Conservation (phyloP, 2,888 invertebrate genomes). For the Oasisia sp. region DNA sequence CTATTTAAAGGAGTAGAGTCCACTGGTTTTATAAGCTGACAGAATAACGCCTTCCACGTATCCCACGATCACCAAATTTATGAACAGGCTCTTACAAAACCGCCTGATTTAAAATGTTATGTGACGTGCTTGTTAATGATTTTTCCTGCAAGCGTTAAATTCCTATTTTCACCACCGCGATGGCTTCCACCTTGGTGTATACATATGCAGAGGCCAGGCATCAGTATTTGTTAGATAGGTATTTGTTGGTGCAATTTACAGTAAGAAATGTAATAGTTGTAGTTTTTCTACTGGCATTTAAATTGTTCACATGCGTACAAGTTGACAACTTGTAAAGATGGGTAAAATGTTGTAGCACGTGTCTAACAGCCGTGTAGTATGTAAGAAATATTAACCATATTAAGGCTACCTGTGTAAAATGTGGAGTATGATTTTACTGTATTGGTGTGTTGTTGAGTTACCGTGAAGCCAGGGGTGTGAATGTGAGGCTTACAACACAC, state of each 20-base stretch:
- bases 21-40: not conserved
- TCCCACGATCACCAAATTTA: not conserved
- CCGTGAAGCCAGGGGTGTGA: not conserved
- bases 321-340: not conserved
- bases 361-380: not conserved
- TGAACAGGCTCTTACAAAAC: not conserved
- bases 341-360: not conserved
- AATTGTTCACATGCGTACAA: not conserved
- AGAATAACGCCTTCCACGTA: not conserved
- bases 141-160: not conserved
- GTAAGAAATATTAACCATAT: not conserved
- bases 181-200: too few species aligned
- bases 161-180: not conserved
- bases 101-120: not conserved
- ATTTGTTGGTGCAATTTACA: not conserved
- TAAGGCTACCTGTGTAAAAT: not conserved
- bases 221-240: not conserved
- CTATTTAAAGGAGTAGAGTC: slow-evolving; percentile 3
- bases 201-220: not conserved
- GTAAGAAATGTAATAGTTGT: not conserved
- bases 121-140: not conserved
- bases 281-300: not conserved
- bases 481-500: not conserved
- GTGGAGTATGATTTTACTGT: not conserved
- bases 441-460: not conserved